Conservation (phyloP, 2,797 vertebrate species). For the Thamnophis elegans region DNA sequence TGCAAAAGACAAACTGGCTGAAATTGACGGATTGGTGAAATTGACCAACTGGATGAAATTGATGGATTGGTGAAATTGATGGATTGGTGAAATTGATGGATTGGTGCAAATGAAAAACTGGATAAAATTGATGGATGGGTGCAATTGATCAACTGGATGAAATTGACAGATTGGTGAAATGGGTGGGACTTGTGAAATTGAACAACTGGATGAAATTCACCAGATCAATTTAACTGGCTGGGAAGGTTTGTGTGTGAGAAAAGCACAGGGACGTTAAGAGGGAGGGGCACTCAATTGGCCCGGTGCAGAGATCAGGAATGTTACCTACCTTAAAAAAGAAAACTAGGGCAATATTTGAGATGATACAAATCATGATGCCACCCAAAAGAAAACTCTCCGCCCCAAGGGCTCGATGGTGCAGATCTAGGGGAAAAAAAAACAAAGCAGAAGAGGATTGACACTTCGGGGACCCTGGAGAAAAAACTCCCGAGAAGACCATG, state of each 20-base stretch:
- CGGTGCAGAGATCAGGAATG: fast-evolving
- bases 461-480: background rate
- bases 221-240: background rate
- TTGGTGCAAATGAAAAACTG: too few species aligned
- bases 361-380: slow-evolving; percentile 77
- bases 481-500: background rate
- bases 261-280: background rate
- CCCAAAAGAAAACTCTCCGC: slow-evolving; percentile 42
- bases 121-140: too few species aligned
- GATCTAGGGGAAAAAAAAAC: background rate
- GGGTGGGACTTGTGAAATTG: background rate
- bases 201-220: background rate
- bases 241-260: background rate
- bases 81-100: background rate
- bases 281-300: background rate
- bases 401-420: slow-evolving; percentile 56
- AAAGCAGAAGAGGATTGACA: background rate
- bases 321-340: slow-evolving; percentile 73
- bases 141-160: too few species aligned
- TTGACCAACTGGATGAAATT: too few species aligned
- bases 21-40: too few species aligned
- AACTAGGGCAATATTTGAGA: slow-evolving; percentile 71
- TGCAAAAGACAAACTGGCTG: too few species aligned
- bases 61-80: background rate
- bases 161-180: too few species aligned